Conservation (phyloP, 2,888 invertebrate genomes). For the Didymodactylos carnosus region DNA sequence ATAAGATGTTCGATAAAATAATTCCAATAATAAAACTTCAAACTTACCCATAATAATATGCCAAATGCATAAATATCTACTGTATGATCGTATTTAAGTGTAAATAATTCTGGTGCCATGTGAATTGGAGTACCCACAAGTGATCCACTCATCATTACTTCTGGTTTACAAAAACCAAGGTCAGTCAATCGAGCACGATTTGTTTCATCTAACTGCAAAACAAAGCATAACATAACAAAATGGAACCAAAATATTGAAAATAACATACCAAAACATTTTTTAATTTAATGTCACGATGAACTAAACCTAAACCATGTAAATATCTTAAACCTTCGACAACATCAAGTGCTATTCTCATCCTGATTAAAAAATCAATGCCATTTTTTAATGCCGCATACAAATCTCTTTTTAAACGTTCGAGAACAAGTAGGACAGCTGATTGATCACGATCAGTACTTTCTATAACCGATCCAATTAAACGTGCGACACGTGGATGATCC, state of each 20-base stretch:
- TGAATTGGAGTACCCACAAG: slow-evolving; percentile 62
- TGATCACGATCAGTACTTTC: not conserved
- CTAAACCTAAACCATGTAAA: slow-evolving; percentile 64
- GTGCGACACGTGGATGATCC: slow-evolving; percentile 50
- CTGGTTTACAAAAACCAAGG: slow-evolving; percentile 69
- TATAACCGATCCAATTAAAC: slow-evolving; percentile 15
- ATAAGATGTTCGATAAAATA: too few species aligned
- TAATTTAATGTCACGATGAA: slow-evolving; percentile 68
- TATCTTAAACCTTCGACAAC: slow-evolving; percentile 40
- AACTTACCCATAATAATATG: slow-evolving; percentile 70
- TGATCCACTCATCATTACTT: slow-evolving; percentile 70
- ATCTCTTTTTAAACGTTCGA: slow-evolving; percentile 52
- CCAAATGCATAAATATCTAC: slow-evolving; percentile 78
- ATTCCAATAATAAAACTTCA: too few species aligned
- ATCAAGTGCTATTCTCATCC: not conserved
- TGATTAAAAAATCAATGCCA: slow-evolving; percentile 38
- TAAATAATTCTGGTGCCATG: slow-evolving; percentile 70
- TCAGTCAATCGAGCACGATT: slow-evolving; percentile 63
- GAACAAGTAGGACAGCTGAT: slow-evolving; percentile 54
- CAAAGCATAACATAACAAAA: not conserved
- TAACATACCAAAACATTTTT: slow-evolving; percentile 56
- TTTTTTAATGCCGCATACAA: slow-evolving; percentile 54
- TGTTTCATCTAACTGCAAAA: slow-evolving; percentile 43
- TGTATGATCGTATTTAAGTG: slow-evolving; percentile 56
- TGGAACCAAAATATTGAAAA: not conserved